Conservation (phyloP, 2,797 vertebrate genomes). For the Hafferia zeledoni region DNA sequence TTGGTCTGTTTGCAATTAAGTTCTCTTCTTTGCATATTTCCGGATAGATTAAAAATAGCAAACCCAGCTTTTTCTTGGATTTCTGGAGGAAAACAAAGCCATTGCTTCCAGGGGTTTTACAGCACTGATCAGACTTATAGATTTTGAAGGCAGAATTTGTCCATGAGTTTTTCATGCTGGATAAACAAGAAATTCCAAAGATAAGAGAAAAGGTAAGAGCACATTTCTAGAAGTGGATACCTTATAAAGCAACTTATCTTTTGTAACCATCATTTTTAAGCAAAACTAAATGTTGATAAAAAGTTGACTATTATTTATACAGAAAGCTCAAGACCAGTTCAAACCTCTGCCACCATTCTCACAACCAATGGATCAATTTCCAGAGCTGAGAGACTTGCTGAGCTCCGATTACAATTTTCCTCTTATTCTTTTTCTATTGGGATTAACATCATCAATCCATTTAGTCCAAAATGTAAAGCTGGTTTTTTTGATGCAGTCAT, state of each 20-base stretch:
- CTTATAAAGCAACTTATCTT: background rate
- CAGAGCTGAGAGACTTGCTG: background rate
- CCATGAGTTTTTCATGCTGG: conserved; percentile 28
- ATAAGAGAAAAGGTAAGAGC: conserved; percentile 28
- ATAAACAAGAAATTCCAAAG: conserved; percentile 33
- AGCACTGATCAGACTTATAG: conserved; percentile 59
- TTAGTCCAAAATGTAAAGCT: conserved; percentile 62
- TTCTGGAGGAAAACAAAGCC: conserved; percentile 77
- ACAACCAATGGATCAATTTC: conserved; percentile 26
- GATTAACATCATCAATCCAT: conserved; percentile 46
- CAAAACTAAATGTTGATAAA: background rate
- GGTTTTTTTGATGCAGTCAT: conserved; percentile 48
- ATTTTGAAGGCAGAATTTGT: conserved; percentile 40
- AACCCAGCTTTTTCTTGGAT: conserved; percentile 76
- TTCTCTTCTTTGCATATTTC: conserved; percentile 78
- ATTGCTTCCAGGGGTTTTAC: conserved; percentile 70
- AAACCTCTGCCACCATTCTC: background rate
- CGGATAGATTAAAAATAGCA: conserved; percentile 80
- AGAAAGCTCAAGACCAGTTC: background rate
- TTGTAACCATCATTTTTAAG: background rate
- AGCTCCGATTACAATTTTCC: background rate
- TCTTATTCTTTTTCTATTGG: conserved; percentile 39
- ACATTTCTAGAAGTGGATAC: conserved; percentile 30
- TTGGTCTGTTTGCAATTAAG: conserved; percentile 81
- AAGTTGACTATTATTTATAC: background rate